Percentiles rank a stretch among this genome's conserved stretches.
Conservation (phyloP, 2,113 vertebrate species). For the Microtus pennsylvanicus region DNA sequence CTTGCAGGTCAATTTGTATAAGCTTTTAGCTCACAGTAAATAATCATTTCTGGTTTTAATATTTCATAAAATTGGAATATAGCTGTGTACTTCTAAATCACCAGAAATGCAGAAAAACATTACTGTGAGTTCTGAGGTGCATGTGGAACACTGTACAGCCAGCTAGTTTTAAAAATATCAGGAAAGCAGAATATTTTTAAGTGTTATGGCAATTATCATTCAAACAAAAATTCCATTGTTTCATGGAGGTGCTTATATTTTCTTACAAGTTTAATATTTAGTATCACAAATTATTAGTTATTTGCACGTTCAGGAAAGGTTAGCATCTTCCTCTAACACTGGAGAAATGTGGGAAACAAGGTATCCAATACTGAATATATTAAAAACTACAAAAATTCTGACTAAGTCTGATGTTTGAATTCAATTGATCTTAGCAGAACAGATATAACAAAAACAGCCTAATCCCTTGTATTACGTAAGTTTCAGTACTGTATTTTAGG, state of each 20-base stretch:
- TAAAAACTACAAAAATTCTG: neutral
- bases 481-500: neutral
- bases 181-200: neutral
- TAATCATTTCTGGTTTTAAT: neutral
- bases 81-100: neutral
- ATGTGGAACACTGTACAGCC: neutral
- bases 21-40: neutral
- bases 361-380: neutral
- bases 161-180: neutral
- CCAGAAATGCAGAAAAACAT: neutral
- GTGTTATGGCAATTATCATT: neutral
- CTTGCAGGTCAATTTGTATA: neutral
- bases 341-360: neutral
- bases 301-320: neutral
- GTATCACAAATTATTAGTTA: neutral
- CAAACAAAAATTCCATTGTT: neutral
- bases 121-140: neutral
- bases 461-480: neutral
- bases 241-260: neutral
- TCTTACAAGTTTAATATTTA: neutral
- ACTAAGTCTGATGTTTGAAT: neutral
- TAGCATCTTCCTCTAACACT: neutral
- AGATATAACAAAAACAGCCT: neutral
- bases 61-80: neutral
- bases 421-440: constrained; percentile 24